phyloP scores from a whole-genome alignment of 2,797 vertebrate species.

The Platalea minor region DNA sequence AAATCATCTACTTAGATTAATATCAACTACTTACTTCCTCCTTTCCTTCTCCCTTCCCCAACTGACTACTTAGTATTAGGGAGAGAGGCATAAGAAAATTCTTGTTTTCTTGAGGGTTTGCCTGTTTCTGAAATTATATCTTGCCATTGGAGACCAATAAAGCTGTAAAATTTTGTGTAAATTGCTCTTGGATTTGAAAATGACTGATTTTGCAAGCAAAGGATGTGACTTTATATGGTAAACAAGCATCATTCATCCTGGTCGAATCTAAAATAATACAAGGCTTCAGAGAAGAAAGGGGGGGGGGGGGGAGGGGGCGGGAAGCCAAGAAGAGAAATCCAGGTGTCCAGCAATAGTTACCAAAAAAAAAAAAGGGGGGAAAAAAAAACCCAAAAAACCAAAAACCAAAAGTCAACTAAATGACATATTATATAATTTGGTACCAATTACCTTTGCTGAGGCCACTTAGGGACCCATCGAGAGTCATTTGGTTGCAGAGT shows the following conservation, averaged over 20 bases:
- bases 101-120: slow-evolving; percentile 16
- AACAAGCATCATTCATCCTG: slow-evolving; percentile 11
- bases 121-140: slow-evolving; percentile 51
- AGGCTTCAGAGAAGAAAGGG: not conserved
- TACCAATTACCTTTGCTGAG: not conserved
- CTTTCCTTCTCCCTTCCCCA: slow-evolving; percentile 31
- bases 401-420: not conserved
- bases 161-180: slow-evolving; percentile 27
- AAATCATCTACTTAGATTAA: slow-evolving; percentile 45
- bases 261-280: not conserved
- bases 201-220: slow-evolving; percentile 17
- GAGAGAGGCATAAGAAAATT: slow-evolving; percentile 10
- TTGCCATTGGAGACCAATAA: slow-evolving; percentile 34
- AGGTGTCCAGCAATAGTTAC: not conserved
- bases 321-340: not conserved
- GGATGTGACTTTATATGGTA: slow-evolving; percentile 6
- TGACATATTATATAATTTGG: not conserved
- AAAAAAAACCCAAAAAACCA: too few species aligned
- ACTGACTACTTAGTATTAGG: slow-evolving; percentile 9
- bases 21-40: slow-evolving; percentile 41
- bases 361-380: not conserved
- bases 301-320: too few species aligned
- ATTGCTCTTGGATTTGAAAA: slow-evolving; percentile 35
- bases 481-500: not conserved
- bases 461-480: not conserved